A percentile compares a stretch with the other conserved stretches of the same genome.
phyloP scores from a whole-genome alignment of 2,888 invertebrate species.

The Galerucella nymphaeae region DNA sequence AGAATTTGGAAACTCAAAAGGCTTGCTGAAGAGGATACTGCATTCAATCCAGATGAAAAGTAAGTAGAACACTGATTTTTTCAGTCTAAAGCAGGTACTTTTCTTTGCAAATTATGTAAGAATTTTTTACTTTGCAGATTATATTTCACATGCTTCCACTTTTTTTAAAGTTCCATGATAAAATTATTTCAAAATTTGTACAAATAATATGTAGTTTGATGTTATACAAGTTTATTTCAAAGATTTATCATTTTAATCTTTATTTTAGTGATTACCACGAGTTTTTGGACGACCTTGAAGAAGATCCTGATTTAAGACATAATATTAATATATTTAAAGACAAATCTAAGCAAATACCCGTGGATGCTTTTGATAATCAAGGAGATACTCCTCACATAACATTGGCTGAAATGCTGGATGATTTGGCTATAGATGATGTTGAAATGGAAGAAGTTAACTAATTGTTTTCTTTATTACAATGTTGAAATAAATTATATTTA shows the following conservation, averaged over 20 bases:
- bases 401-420: slow-evolving; percentile 94
- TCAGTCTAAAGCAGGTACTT: no score
- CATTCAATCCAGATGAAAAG: slow-evolving; percentile 73
- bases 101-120: no score
- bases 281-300: slow-evolving; percentile 97
- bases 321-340: slow-evolving; percentile 93
- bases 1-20: slow-evolving; percentile 94
- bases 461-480: slow-evolving; percentile 1
- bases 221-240: no score
- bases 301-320: slow-evolving; percentile 89
- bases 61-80: slow-evolving; percentile 52
- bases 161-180: no score
- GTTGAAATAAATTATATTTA: slow-evolving; percentile 12
- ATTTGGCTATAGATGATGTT: slow-evolving; percentile 83
- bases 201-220: no score
- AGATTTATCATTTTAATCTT: not conserved
- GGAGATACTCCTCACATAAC: slow-evolving; percentile 79
- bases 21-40: slow-evolving; percentile 76
- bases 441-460: slow-evolving; percentile 73
- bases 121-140: no score
- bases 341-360: slow-evolving; percentile 66
- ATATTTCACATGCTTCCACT: no score
- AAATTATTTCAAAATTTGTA: no score
- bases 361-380: slow-evolving; percentile 71
- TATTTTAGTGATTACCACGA: slow-evolving; percentile 87